Conservation (phyloP, 2,113 vertebrate genomes). For the Sinocyclocheilus rhinocerous region DNA sequence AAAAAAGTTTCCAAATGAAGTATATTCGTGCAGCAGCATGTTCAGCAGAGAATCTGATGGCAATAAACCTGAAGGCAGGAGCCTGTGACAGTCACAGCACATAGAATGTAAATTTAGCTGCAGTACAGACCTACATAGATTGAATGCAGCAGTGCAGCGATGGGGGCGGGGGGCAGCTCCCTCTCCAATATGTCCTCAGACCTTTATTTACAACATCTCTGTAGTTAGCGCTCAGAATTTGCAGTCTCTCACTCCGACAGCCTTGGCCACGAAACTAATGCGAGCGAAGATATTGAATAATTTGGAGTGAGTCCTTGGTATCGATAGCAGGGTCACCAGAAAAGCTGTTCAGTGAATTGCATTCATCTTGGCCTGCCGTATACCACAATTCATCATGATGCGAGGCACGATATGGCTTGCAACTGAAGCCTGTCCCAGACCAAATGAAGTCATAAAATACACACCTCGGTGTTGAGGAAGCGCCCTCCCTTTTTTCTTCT, state of each 20-base stretch:
- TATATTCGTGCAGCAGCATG: too few species aligned
- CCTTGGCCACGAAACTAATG: slow-evolving; percentile 54
- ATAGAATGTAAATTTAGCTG: too few species aligned
- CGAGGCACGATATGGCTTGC: slow-evolving; percentile 40
- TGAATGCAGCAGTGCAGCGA: too few species aligned
- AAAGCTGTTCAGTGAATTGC: slow-evolving; percentile 58
- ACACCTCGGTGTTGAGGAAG: slow-evolving; percentile 43
- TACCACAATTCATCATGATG: slow-evolving; percentile 57
- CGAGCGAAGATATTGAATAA: slow-evolving; percentile 56
- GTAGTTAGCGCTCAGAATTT: slow-evolving; percentile 16
- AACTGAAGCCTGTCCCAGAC: slow-evolving; percentile 49
- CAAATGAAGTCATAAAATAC: slow-evolving; percentile 60
- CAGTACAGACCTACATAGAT: too few species aligned
- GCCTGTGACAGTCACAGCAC: too few species aligned
- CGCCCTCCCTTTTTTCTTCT: background rate
- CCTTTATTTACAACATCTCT: slow-evolving; percentile 43
- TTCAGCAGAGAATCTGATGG: too few species aligned
- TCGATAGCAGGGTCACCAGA: slow-evolving; percentile 54
- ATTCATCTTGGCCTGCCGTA: slow-evolving; percentile 56
- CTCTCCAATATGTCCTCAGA: slow-evolving; percentile 27
- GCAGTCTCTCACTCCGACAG: slow-evolving; percentile 52
- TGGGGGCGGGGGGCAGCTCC: background rate
- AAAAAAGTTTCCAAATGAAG: too few species aligned
- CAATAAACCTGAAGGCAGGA: too few species aligned
- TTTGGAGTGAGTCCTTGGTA: slow-evolving; percentile 63